Base-by-base conservation (phyloP, 1,140 invertebrate species). In the Nymphalis io region DNA sequence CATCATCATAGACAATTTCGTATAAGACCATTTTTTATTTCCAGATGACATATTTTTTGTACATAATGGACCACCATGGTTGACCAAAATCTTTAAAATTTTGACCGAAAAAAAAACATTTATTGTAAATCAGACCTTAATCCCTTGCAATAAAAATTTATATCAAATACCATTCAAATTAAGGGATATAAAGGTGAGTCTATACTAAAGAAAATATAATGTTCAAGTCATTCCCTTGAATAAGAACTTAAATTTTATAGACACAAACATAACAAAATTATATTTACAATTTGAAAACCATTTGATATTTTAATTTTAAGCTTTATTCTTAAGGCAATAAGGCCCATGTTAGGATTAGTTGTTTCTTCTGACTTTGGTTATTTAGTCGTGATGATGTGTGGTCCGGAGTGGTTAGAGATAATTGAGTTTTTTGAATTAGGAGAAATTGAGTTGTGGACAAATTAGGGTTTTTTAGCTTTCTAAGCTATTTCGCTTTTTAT, bases 181-280 rank as follows among this genome's bases (percentile, higher is more conserved):
- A 57, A 62, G 40, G 27, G 51, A 63, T 70, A 20, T 48, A 68
- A 71, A 51, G 48, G 57, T 33, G 46, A 58, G n/a, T 53, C 44
- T 38, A 68, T 27, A 58, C 21, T 61, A 46, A 73, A 76, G 74
- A 63, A 73, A 66, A 69, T 70, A 75, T 78, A 76, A 80, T 76
- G 73, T 77, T 53, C 46, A 23, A 79, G 76, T 82, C 79, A 84
- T 80, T 82, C 72, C 76, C 55, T 58, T 70, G 75, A 79, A 84
- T 18, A 51, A 76, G 68, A 71, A 62, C 60, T 65, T 74, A 83
- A 81, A 80, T 78, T 78, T 80, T 73, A 80, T 76, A 62, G n/a
- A 76, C 68, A 78, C 73, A 73, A 73, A 72, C 39, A 76, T 39
- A 33, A 69, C 67, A 69, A 71, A 70, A 12, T 64, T 62, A 48